Conservation (phyloP, 30 jellyfish, hydroid and myxozoan species). For the Hydractinia echinata region DNA sequence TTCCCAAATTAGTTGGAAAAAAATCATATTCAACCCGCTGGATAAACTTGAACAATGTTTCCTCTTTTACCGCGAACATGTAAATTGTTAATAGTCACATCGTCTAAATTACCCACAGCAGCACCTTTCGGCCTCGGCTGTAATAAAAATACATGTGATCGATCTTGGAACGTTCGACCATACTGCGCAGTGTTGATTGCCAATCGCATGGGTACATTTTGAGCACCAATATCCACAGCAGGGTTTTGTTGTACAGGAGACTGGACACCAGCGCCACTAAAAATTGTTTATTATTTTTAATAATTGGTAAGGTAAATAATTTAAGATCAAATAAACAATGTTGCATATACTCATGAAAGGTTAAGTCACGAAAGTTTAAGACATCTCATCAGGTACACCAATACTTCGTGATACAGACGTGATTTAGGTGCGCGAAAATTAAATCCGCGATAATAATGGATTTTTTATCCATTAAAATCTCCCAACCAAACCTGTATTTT, state of each 20-base stretch:
- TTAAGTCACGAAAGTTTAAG: too few relatives aligned
- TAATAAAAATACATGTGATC: conserved; percentile 70
- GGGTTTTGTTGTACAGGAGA: conserved; percentile 93
- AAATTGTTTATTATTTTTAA: neutral
- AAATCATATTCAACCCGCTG: conserved; percentile 98
- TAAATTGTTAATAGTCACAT: conserved; percentile 43
- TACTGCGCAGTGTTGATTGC: conserved; percentile 96
- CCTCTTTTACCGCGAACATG: conserved; percentile 97
- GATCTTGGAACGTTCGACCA: conserved; percentile 97
- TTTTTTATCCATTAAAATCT: too few relatives aligned
- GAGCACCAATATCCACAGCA: conserved; percentile 65
- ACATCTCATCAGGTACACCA: too few relatives aligned
- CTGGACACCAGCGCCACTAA: conserved; percentile 42
- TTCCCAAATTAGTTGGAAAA: conserved; percentile 72
- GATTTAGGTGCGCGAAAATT: too few relatives aligned
- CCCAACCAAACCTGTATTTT: too few relatives aligned
- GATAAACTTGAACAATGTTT: conserved; percentile 84
- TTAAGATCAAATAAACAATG: neutral
- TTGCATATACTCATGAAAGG: neutral
- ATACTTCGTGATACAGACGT: too few relatives aligned
- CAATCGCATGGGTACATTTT: conserved; percentile 62
- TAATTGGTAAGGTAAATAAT: neutral
- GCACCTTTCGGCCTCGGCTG: conserved; percentile 42
- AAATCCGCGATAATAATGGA: too few relatives aligned
- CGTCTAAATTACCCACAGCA: neutral